Evolutionary conservation across 2,797 vertebrate genomes (phyloP), one percentile per base, ranked within the genome.

Genomic region (Tinamus major): DNA sequence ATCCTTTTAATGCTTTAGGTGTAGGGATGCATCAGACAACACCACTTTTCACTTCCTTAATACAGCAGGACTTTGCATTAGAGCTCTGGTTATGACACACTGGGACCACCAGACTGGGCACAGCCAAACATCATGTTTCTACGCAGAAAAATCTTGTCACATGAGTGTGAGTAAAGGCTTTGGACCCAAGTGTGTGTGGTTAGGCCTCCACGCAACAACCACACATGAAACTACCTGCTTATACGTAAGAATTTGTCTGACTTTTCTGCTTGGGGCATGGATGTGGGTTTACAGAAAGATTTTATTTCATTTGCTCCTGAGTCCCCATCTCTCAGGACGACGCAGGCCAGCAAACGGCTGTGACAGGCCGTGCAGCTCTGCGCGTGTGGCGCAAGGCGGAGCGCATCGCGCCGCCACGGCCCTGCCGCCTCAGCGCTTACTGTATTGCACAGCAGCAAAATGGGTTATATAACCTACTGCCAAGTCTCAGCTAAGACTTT

Each of bases 101-200:
- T 53, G 13, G 72, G 51, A 51, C 71, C 31, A 35, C 24, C 56
- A 62, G 18, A 65, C 27, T 51, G 11, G 9, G 4, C 20, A 8
- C 58, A 92, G 41, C 20, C 56, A 62, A 16, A 69, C 27, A 46
- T 15, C 8, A 3, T 27, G 7, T 62, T 93, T 62, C 35, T 12
- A 9, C 2, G 3, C 0, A 62, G 61, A 19, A 76, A 58, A 80
- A 4, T 14, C 31, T 56, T 56, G 8, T 44, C 0, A 0, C 6
- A 6, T 39, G 46, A 59, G 26, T 14, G 20, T 37, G 39, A 15
- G 2, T 17, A 1, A 6, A 59, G 71, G 24, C 18, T 51, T 56
- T 84, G 48, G 58, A 67, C 35, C n/a, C 59, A 46, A 37, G 16
- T 24, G 5, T 42, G 42, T 15, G 10, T n/a, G 46, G 18, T n/a